Base-by-base conservation (phyloP, 2,797 vertebrate species). In the Bradypodion pumilum region DNA sequence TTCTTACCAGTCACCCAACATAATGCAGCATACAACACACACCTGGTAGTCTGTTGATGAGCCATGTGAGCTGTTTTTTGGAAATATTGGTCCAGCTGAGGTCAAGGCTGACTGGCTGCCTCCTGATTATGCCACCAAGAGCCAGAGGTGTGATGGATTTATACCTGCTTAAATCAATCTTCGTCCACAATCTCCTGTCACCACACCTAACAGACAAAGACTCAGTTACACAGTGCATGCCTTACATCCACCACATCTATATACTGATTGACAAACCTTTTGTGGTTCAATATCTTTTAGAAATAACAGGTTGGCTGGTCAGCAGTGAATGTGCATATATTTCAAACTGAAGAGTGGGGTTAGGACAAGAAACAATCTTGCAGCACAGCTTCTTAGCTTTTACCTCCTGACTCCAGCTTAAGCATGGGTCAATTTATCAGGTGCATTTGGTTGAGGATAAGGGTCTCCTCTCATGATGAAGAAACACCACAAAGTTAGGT, bases 21-120 rank as follows among this genome's bases (percentile, higher is more conserved):
- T 23, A 10, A 56, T 29, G 13, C 52, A 68, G 72, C 74, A 40
- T 5, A 63, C 59, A n/a, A 19, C 0, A 4, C 93, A 93, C 93
- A 98, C 98, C 98, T 92, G 98, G 98, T 84, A 99, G 94, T 86
- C 98, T 97, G 91, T 98, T 97, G 94, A 99, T 96, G 0, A 99
- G 97, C 98, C 98, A 99, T 2, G 97, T 97, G 83, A 99, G 97
- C 94, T 99, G 98, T 91, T 99, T 99, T 96, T 98, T 99, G 88
- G 98, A 98, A 93, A 99, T 98, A 93, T 97, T 98, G 94, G 98
- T 98, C 98, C 98, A 99, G 78, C 98, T 99, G 90, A 99, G 97
- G 93, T 99, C 97, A 0, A 99, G 97, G 27, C 97, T 97, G 89
- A 98, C 95, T 0, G 99, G 99, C 89, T 99, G 98, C 82, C 98